These are phyloP conservation scores for Verasper variegatus DNA, from an alignment of 2,113 vertebrate species.

Conservation along the genomic window DNA sequence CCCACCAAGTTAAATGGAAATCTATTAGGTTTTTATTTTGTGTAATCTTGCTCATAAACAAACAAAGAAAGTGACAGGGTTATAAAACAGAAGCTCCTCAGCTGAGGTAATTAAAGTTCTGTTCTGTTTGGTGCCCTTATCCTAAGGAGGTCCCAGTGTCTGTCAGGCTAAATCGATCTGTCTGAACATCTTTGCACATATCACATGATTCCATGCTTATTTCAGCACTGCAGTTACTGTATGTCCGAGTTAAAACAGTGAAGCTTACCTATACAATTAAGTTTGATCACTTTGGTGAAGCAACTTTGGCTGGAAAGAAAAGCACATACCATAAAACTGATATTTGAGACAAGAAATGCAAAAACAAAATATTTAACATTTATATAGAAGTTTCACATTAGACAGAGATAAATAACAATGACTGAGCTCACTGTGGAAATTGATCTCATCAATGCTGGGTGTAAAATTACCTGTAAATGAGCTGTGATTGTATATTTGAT, in stretches of 20 bases:
- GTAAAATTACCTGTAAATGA: slow-evolving; percentile 60
- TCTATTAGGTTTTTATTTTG: no score
- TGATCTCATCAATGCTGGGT: no score
- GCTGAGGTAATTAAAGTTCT: no score
- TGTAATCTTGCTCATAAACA: no score
- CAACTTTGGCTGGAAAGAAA: slow-evolving; percentile 63
- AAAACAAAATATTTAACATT: background rate
- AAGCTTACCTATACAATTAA: slow-evolving; percentile 77
- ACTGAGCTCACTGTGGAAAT: background rate
- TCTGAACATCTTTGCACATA: background rate
- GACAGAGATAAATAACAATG: background rate
- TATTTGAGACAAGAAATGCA: background rate
- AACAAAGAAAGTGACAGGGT: no score
- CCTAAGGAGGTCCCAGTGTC: background rate
- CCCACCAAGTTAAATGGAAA: no score
- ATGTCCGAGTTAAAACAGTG: background rate
- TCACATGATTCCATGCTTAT: background rate
- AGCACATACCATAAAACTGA: background rate
- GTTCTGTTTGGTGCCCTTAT: background rate
- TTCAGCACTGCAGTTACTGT: background rate
- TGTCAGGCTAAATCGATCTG: no score
- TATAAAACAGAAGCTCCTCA: no score
- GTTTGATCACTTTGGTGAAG: slow-evolving; percentile 37
- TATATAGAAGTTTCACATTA: no score
- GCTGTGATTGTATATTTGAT: slow-evolving; percentile 27